Base-by-base conservation (phyloP, 2,113 vertebrate species). In the Podarcis muralis region DNA sequence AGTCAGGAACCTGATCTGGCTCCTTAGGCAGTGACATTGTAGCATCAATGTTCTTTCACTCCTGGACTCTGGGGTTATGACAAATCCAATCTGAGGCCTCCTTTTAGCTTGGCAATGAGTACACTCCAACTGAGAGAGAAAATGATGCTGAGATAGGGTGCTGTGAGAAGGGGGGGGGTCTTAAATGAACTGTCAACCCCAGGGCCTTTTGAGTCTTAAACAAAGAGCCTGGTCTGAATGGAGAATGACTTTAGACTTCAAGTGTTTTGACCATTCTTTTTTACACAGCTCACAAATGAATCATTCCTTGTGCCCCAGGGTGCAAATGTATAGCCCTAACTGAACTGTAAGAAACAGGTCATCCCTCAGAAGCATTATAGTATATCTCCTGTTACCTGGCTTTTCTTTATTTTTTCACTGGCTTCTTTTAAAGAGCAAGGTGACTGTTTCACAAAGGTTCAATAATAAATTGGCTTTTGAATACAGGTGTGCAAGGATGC, bases 351-450 rank as follows among this genome's bases (percentile, higher is more conserved):
- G 20, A 7, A 43, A 6, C 2, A 6, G 48, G 69, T 40, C 83
- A 81, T 27, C 62, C n/a, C 75, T 16, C 18, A 91, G 30, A 83
- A 76, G 7, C 7, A 23, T 83, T 77, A 27, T 25, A 76, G 27
- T 57, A 7, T 35, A 20, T 43, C 16, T 68, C 37, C 57, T 6
- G 6, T 80, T 11, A 65, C 37, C 68, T n/a, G 62, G 25, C 6
- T 81, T 87, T 81, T 72, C 81, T 87, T 85, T 87, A 80, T 88
- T 95, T 88, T 92, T 53, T 81, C 74, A 69, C 72, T 87, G 83
- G 83, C 84, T 92, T 84, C 15, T 83, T 85, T 84, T 32, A 92
- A 93, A 93, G 87, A 83, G 86, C 90, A 91, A 91, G 77, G 84
- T 85, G 74, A 94, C 69, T 85, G 25, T 79, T 35, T 0, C 81